Base-by-base conservation (phyloP, 1,140 invertebrate genomes). In the Dinothrombium tinctorium region DNA sequence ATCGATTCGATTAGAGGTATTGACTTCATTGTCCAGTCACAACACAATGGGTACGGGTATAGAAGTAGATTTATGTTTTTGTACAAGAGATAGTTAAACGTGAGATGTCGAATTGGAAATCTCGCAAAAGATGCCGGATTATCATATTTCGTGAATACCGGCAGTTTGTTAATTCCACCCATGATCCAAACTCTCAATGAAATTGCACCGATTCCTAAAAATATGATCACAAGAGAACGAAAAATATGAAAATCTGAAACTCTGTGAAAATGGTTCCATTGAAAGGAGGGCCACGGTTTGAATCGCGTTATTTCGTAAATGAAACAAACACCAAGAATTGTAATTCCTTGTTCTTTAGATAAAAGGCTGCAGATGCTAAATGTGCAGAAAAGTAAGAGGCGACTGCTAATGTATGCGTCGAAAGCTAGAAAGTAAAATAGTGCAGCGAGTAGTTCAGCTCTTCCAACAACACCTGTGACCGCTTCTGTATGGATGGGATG, bases 1-100 rank as follows among this genome's bases (percentile, higher is more conserved):
- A n/a, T n/a, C n/a, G n/a, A n/a, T n/a, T n/a, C n/a, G 43, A 90
- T 68, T 40, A 76, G 64, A 0, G 80, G 76, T 47, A 90, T 71
- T 1, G 82, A 73, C 48, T 82, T 80, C 81, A 87, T 87, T 4
- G 81, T 81, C 84, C 84, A 90, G 55, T 90, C 84, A 56, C 86
- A 89, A 55, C 80, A 83, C 22, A 90, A 59, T 28, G 69, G 68
- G 45, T 69, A 68, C 9, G 83, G 84, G 50, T 70, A 79, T 5
- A 86, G 53, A 19, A 90, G 58, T 49, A 89, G 68, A 51, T 69
- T 66, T 42, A 77, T 70, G 57, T 87, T 87, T 47, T 83, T 75
- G 3, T 74, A 71, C 3, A 81, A 80, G 33, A 90, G 66, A 54
- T 82, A 86, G 43, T 70, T 60, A 57, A 86, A 87, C 8, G 81